Evolutionary conservation across 2,113 vertebrate species (phyloP).

Genomic region (Salvator merianae): DNA sequence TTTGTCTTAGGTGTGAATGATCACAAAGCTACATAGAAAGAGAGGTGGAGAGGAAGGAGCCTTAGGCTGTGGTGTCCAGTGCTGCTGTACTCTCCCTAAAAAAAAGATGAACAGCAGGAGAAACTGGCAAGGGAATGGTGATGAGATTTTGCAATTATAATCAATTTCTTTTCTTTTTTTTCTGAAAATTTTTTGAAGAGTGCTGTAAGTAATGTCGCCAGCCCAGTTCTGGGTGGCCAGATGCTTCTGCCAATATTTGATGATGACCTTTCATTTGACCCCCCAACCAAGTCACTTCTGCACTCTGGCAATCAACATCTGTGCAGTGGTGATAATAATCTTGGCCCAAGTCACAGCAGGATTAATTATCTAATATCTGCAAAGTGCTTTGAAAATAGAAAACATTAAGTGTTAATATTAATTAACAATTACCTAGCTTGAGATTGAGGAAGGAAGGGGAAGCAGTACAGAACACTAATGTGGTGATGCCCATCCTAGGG

Average conservation of each 20-base stretch:
- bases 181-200: too few species aligned
- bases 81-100: too few species aligned
- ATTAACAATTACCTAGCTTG: constrained; percentile 65
- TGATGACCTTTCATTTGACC: constrained; percentile 6
- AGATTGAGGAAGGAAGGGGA: background rate
- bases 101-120: background rate
- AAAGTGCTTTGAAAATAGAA: constrained; percentile 72
- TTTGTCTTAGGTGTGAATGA: too few species aligned
- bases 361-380: constrained; percentile 71
- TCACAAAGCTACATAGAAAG: too few species aligned
- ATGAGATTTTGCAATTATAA: background rate
- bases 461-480: background rate
- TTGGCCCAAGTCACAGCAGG: constrained; percentile 64
- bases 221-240: too few species aligned
- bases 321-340: constrained; percentile 67
- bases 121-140: background rate
- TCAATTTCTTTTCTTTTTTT: accelerated
- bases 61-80: background rate
- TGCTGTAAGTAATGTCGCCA: background rate
- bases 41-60: too few species aligned
- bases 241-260: background rate
- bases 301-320: constrained; percentile 69
- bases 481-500: background rate
- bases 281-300: constrained; percentile 56
- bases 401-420: constrained; percentile 61